phyloP scores from a whole-genome alignment of 2,888 invertebrate species.

The Dicroscelio sp. region DNA sequence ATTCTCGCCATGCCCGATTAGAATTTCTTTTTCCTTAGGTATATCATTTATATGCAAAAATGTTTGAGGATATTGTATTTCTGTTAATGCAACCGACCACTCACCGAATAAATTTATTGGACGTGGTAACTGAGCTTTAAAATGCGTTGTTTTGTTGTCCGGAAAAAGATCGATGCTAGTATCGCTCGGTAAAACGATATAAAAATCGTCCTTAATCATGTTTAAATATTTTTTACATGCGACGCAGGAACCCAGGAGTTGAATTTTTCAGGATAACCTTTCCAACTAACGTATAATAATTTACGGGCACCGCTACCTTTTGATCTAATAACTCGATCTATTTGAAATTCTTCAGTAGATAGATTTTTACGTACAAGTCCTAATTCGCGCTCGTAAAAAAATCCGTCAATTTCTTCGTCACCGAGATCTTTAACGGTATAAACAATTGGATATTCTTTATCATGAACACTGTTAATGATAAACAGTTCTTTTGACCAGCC shows the following conservation, averaged over 20 bases:
- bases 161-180: slow-evolving; percentile 11
- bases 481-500: too few relatives aligned
- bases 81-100: background rate
- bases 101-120: background rate
- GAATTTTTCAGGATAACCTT: slow-evolving; percentile 25
- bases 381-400: slow-evolving; percentile 19
- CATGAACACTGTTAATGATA: too few relatives aligned
- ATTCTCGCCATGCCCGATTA: background rate
- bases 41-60: background rate
- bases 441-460: too few relatives aligned
- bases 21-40: slow-evolving; percentile 33
- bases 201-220: slow-evolving; percentile 31
- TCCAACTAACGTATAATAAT: slow-evolving; percentile 11
- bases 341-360: slow-evolving; percentile 20
- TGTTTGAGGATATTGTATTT: slow-evolving; percentile 21
- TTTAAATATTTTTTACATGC: background rate
- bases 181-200: background rate
- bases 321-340: background rate
- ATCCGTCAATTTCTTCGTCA: too few relatives aligned
- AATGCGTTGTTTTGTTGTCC: slow-evolving; percentile 18
- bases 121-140: slow-evolving; percentile 11
- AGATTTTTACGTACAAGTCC: slow-evolving; percentile 49
- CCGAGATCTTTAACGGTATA: too few relatives aligned
- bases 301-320: background rate
- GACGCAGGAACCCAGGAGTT: slow-evolving; percentile 5